A percentile compares a stretch with the other conserved stretches of the same genome.
phyloP scores from a whole-genome alignment of 2,113 vertebrate genomes.

The Drymodes brunneopygia region DNA sequence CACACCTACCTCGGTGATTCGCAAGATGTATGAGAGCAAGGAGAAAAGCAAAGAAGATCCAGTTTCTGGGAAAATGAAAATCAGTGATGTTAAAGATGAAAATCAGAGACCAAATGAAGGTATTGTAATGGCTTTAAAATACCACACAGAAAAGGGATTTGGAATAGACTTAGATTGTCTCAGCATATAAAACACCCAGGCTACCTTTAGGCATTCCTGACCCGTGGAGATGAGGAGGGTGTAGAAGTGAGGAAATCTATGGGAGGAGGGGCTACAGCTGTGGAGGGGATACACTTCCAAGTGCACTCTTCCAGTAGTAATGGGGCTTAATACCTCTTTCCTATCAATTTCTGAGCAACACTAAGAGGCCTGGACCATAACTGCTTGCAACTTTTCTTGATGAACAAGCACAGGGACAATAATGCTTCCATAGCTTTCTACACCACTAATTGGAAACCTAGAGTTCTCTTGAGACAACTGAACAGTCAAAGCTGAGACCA shows the following conservation, averaged over 20 bases:
- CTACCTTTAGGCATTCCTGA: not conserved
- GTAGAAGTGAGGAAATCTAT: not conserved
- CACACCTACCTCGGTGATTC: conserved; percentile 97
- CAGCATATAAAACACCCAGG: not conserved
- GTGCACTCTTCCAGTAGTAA: not conserved
- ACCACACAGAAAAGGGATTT: not conserved
- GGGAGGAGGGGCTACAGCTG: not conserved
- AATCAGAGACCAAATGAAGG: conserved; percentile 79
- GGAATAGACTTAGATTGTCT: not conserved
- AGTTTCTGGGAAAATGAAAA: conserved; percentile 66
- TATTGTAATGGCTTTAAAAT: conserved; percentile 55
- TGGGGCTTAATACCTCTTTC: not conserved
- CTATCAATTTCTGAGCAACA: not conserved
- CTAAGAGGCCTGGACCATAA: not conserved
- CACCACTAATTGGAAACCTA: not conserved
- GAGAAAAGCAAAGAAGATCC: conserved; percentile 92
- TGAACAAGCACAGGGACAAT: not conserved
- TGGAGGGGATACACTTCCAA: not conserved
- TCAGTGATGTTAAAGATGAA: conserved; percentile 81
- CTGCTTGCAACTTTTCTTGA: not conserved
- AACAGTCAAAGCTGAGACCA: not conserved
- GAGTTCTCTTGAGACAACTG: not conserved
- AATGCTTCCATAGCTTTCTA: not conserved
- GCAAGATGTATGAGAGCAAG: conserved; percentile 98
- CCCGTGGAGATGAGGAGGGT: not conserved